Conservation (phyloP, 2,888 invertebrate species). For the Chrysolina oricalcia region DNA sequence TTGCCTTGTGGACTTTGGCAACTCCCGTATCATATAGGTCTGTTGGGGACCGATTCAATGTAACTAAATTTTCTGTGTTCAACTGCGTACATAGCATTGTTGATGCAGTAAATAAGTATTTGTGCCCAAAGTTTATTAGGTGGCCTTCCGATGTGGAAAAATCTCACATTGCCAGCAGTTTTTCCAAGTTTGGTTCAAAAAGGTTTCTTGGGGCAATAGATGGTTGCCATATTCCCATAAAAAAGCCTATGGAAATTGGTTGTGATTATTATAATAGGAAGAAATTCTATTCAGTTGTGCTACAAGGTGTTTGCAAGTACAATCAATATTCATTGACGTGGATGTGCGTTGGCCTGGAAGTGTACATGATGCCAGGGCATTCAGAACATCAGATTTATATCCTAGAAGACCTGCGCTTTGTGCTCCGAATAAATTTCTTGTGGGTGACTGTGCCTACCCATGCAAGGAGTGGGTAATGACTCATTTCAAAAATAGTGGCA, state of each 20-base stretch:
- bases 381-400: slow-evolving; percentile 23
- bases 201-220: slow-evolving; percentile 20
- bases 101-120: background rate
- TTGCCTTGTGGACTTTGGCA: background rate
- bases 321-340: no score
- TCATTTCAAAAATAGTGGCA: slow-evolving; percentile 9
- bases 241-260: no score
- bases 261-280: no score
- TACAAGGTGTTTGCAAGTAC: no score
- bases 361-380: no score
- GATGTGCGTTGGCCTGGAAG: no score
- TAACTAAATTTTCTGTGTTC: background rate
- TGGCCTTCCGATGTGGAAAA: background rate
- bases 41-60: background rate
- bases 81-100: background rate
- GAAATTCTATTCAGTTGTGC: no score
- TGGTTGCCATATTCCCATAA: slow-evolving; percentile 28
- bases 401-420: slow-evolving; percentile 14
- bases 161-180: no score
- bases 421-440: background rate
- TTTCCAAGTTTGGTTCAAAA: no score
- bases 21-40: slow-evolving; percentile 3
- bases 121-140: background rate
- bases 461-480: slow-evolving; percentile 19
- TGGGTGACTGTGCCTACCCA: slow-evolving; percentile 26